Evolutionary conservation across 2,113 vertebrate species (phyloP).

Genomic region (Crotalus viridis): DNA sequence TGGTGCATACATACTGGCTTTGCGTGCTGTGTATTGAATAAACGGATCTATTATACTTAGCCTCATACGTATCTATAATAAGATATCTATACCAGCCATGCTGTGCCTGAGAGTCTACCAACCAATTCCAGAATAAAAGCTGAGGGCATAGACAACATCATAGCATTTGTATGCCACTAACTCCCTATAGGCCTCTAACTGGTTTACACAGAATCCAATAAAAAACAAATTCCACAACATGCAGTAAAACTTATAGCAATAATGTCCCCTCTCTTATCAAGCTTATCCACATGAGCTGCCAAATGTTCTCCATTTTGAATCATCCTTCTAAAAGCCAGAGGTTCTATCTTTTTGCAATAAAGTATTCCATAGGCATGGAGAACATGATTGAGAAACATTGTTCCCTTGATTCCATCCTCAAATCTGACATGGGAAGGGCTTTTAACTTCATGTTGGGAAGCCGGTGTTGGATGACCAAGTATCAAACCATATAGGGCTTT

Average conservation of each 20-base stretch:
- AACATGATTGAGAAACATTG: neutral
- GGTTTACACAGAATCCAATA: neutral
- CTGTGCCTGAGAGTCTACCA: neutral
- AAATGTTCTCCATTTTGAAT: neutral
- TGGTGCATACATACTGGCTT: neutral
- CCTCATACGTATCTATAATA: neutral
- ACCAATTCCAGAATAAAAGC: neutral
- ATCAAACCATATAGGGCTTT: neutral
- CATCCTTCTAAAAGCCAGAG: neutral
- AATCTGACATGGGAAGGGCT: neutral
- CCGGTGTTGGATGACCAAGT: neutral
- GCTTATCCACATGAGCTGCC: neutral
- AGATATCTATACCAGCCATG: neutral
- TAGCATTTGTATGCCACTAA: neutral
- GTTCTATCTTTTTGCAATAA: neutral
- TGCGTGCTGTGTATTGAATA: neutral
- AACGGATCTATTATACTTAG: neutral
- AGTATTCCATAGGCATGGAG: neutral
- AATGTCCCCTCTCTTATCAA: neutral
- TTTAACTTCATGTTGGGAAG: neutral
- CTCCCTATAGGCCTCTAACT: neutral
- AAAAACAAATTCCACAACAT: neutral
- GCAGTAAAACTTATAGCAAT: neutral
- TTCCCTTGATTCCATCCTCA: neutral
- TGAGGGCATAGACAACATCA: neutral